Conservation (phyloP, 2,888 invertebrate species). For the Drosophila basisetae region DNA sequence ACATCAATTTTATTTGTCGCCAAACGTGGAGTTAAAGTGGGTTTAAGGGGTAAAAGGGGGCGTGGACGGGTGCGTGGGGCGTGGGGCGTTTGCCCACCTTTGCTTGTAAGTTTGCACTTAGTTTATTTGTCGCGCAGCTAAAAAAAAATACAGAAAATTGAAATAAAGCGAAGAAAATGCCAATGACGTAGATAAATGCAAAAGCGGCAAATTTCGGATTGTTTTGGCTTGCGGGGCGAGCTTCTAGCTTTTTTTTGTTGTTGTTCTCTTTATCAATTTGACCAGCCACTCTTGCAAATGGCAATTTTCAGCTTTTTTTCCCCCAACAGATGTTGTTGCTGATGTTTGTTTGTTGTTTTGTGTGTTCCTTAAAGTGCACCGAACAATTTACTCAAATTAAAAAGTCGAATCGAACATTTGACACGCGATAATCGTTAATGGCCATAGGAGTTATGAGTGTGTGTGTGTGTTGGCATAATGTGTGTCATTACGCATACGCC, state of each 20-base stretch:
- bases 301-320: conserved; percentile 34
- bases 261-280: conserved; percentile 6
- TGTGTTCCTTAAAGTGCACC: conserved; percentile 42
- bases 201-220: conserved; percentile 73
- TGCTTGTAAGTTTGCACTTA: conserved; percentile 70
- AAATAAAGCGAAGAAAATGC: conserved; percentile 77
- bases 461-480: conserved; percentile 42
- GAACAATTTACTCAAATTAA: conserved; percentile 75
- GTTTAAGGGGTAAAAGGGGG: background rate
- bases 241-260: background rate
- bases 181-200: conserved; percentile 78
- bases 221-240: conserved; percentile 38
- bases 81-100: conserved; percentile 29
- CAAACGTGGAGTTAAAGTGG: conserved; percentile 2
- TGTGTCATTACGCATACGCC: conserved; percentile 71
- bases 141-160: conserved; percentile 59
- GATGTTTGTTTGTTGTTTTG: conserved; percentile 5
- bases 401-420: conserved; percentile 68
- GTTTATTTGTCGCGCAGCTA: conserved; percentile 64
- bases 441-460: conserved; percentile 15
- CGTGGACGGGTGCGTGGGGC: background rate
- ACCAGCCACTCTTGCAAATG: conserved; percentile 43
- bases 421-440: conserved; percentile 73
- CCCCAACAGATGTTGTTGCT: conserved; percentile 43
- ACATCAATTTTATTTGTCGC: conserved; percentile 76